Evolutionary conservation across 2,113 vertebrate genomes (phyloP), one percentile per base, ranked within the genome.

Genomic region (Ptilonorhynchus violaceus): DNA sequence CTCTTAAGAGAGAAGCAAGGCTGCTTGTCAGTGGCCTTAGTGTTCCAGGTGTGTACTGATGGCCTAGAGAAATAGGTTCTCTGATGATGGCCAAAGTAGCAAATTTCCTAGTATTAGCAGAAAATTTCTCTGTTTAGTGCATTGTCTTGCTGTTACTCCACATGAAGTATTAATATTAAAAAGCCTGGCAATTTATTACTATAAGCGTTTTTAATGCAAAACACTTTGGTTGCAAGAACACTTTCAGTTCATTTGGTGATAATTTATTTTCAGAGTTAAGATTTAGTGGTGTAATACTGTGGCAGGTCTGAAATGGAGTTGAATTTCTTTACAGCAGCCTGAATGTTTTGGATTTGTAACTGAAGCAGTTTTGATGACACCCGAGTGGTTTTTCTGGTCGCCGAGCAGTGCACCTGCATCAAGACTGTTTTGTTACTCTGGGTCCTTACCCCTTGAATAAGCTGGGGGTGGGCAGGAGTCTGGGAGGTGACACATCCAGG

Each of bases 161-260:
- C 22, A 7, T 47, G 35, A 15, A 37, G 9, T 27, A 44, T 56
- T 63, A 56, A 47, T 42, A 28, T 49, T 53, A 27, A 55, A 75
- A 80, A 55, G 10, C 16, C 21, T 19, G 52, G 37, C 20, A 15
- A 31, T 62, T 49, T 52, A 46, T 78, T 62, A 20, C 28, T 68
- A 1, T 27, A n/a, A 56, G 20, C 5, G 8, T 66, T 87, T 92
- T 28, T 52, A 67, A 47, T 35, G 63, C 47, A 47, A 76, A 44
- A 35, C 21, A 19, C n/a, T 60, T 52, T 0, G 0, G 5, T 41
- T 76, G 30, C 55, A 62, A 31, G 55, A 83, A 35, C 11, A 4
- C 21, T 68, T 68, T 11, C 17, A 39, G 52, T 62, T 84, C 30
- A 30, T 67, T 62, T 62, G 50, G 21, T 74, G 33, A 12, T 47